Base-by-base conservation (phyloP, 2,888 invertebrate genomes). In the Sipha maydis region DNA sequence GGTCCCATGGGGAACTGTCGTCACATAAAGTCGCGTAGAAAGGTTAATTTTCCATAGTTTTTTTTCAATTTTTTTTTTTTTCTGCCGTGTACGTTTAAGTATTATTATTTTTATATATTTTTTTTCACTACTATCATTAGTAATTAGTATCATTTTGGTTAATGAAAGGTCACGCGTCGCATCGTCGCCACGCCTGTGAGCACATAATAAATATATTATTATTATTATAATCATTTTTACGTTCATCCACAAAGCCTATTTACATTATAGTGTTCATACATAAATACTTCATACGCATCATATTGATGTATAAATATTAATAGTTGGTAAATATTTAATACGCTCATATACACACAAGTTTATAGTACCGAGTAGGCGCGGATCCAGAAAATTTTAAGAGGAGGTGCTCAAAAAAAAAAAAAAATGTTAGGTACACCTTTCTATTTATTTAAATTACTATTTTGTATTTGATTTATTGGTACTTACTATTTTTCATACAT, bases 141-240 rank as follows among this genome's bases (percentile, higher is more conserved):
- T 85, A 85, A 85, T 85, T 85, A 88, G 82, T 82, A 86, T 82
- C 80, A 75, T 88, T 88, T 82, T n/a, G 76, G 82, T 82, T 88
- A 88, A 88, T 82, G 88, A 88, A 88, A 88, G 82, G 88, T 88
- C 88, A 82, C 88, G 54, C 85, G 85, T 54, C 84, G 86, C 71
- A 34, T 75, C 88, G 82, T 75, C 88, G 88, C 75, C 88, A 88
- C 88, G 88, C 88, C 88, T 82, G 82, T 28, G 56, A 9, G 67
- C 38, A 56, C 56, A 67, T 67, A 61, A 67, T 75, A 83, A 82
- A 82, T 82, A 82, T 82, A 41, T 56, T 76, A 34, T 67, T 41
- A 82, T 82, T 56, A 56, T 71, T 48, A 25, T 83, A 17, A n/a
- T n/a, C 41, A 69, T 71, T 31, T 25, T 83, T 28, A n/a, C 38